phyloP scores from a whole-genome alignment of 2,888 invertebrate genomes.

The Habrosyne pyritoides region DNA sequence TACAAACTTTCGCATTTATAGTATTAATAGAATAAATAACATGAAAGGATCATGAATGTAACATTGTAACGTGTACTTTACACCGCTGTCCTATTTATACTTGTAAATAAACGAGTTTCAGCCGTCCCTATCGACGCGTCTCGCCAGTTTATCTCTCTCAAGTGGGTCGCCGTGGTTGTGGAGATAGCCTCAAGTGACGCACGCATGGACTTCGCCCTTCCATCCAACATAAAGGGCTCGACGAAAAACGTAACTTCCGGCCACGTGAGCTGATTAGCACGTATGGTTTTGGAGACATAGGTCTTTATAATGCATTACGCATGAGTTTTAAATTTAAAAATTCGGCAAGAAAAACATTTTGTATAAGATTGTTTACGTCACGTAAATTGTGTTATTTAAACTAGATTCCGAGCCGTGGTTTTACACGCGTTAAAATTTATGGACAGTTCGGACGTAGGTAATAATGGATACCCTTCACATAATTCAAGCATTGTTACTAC shows the following conservation, averaged over 20 bases:
- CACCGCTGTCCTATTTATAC: not conserved
- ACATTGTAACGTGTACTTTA: slow-evolving; percentile 1
- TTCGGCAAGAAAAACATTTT: no score
- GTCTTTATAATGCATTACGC: no score
- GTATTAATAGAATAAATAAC: not conserved
- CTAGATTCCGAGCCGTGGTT: no score
- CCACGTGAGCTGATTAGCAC: not conserved
- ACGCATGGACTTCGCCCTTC: slow-evolving; percentile 19
- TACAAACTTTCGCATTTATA: no score
- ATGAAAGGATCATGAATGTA: not conserved
- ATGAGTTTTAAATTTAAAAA: no score
- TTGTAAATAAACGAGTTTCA: not conserved
- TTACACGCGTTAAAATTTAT: no score
- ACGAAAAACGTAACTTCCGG: not conserved
- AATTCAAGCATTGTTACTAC: no score
- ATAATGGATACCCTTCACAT: no score
- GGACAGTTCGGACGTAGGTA: no score
- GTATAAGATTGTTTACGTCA: no score
- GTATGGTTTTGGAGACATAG: not conserved
- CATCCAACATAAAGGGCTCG: not conserved
- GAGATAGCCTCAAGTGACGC: slow-evolving; percentile 20
- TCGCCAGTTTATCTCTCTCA: slow-evolving; percentile 18
- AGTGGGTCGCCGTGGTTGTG: slow-evolving; percentile 12
- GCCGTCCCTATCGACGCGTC: not conserved
- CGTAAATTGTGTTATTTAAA: no score